A percentile compares a stretch with the other conserved stretches of the same genome.
phyloP scores from a whole-genome alignment of 2,888 invertebrate species.

The Hirtodrosophila confusa region DNA sequence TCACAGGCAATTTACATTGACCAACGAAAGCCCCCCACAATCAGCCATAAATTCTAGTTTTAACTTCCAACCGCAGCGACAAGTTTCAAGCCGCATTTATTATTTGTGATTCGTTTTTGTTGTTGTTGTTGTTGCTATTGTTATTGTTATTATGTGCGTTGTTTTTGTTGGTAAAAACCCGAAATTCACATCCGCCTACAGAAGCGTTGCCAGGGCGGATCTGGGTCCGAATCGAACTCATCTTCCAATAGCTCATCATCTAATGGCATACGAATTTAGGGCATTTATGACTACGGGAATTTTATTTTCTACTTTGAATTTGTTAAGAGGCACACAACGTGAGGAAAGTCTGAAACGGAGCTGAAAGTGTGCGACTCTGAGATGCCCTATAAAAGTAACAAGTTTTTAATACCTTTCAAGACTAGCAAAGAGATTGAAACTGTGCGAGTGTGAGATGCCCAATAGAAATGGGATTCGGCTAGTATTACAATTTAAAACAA shows the following conservation, averaged over 20 bases:
- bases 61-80: slow-evolving; percentile 48
- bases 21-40: slow-evolving; percentile 37
- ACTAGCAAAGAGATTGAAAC: no score
- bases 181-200: slow-evolving; percentile 64
- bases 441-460: no score
- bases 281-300: slow-evolving; percentile 37
- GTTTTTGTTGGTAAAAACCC: slow-evolving; percentile 52
- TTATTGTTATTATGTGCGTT: slow-evolving; percentile 18
- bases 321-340: no score
- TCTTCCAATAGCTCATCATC: slow-evolving; percentile 26
- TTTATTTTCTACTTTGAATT: slow-evolving; percentile 4
- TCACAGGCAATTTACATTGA: slow-evolving; percentile 51
- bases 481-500: no score
- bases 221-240: slow-evolving; percentile 13
- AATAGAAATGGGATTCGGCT: no score
- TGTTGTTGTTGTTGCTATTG: slow-evolving; percentile 10
- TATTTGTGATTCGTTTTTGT: slow-evolving; percentile 20
- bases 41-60: slow-evolving; percentile 63
- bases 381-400: slow-evolving; percentile 7
- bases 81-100: slow-evolving; percentile 45
- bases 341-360: no score
- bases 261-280: slow-evolving; percentile 29
- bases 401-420: no score
- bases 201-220: slow-evolving; percentile 43
- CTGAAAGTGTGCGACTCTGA: background rate